Conservation (phyloP, 2,797 vertebrate genomes). For the Dicrostonyx torquatus region DNA sequence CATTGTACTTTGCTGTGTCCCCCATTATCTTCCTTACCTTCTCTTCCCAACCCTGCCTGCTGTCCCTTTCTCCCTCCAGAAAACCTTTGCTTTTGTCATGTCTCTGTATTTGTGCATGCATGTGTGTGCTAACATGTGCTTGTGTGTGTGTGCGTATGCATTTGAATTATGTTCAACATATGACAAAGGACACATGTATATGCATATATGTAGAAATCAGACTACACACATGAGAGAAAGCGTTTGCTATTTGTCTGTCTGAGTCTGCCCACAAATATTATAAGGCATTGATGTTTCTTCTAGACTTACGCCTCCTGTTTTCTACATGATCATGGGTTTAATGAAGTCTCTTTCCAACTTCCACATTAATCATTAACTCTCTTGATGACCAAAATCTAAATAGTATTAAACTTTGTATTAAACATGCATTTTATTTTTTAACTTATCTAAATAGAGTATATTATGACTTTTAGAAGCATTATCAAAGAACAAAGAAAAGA, state of each 20-base stretch:
- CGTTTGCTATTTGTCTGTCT: neutral
- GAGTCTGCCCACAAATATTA: neutral
- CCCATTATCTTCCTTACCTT: neutral
- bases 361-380: constrained; percentile 35
- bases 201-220: neutral
- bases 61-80: neutral
- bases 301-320: neutral
- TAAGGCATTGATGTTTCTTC: neutral
- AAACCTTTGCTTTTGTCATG: neutral
- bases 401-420: constrained; percentile 23
- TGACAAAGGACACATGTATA: neutral
- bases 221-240: neutral
- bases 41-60: neutral
- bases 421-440: neutral
- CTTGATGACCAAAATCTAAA: constrained; percentile 10
- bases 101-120: neutral
- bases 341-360: constrained; percentile 14
- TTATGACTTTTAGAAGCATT: neutral
- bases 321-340: neutral
- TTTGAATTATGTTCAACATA: neutral
- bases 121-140: no score
- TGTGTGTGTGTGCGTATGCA: neutral
- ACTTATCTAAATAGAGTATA: neutral
- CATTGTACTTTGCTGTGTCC: neutral
- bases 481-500: neutral